Evolutionary conservation across 2,888 invertebrate genomes (phyloP).

Genomic region (Bombylius major): DNA sequence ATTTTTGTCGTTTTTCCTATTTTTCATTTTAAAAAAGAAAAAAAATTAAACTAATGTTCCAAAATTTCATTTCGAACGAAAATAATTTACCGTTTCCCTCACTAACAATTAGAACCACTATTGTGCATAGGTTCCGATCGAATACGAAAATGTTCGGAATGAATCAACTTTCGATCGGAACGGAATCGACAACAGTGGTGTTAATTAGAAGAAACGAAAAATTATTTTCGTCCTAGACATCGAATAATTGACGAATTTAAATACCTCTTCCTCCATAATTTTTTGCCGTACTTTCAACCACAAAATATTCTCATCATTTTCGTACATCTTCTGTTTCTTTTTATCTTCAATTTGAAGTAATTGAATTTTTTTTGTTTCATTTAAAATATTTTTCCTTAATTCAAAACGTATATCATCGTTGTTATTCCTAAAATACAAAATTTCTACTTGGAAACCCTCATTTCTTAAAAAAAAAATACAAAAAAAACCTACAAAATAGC

Average conservation of each 20-base stretch:
- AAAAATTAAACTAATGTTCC: too few species aligned
- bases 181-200: too few species aligned
- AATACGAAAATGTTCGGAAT: too few species aligned
- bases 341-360: slow-evolving; percentile 9
- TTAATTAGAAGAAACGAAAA: too few species aligned
- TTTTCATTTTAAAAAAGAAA: background rate
- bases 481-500: background rate
- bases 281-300: background rate
- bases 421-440: slow-evolving; percentile 3
- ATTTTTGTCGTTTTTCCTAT: slow-evolving; percentile 1
- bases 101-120: too few species aligned
- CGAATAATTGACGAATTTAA: too few species aligned
- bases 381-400: slow-evolving; percentile 4
- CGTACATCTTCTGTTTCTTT: background rate
- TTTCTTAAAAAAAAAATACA: background rate
- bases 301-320: background rate
- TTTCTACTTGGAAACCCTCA: background rate
- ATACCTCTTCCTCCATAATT: background rate
- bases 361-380: slow-evolving; percentile 7
- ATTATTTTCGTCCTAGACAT: too few species aligned
- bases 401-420: slow-evolving; percentile 7
- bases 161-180: too few species aligned
- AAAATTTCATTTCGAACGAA: background rate
- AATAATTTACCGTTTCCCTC: too few species aligned
- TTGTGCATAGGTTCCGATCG: too few species aligned